phyloP scores from a whole-genome alignment of 2,888 invertebrate genomes.

The Nephrocerus scutellatus region DNA sequence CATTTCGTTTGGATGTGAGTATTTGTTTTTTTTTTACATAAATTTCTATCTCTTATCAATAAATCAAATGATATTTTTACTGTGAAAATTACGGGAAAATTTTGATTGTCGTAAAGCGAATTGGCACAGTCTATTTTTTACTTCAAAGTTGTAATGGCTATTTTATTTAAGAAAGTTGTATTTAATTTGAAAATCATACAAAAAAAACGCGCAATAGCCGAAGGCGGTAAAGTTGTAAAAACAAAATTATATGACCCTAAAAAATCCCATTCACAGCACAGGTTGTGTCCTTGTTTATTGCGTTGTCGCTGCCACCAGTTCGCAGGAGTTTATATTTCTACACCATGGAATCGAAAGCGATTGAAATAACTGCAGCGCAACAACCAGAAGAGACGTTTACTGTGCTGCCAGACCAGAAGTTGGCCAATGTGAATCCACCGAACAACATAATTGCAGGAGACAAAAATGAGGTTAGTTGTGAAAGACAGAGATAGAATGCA shows the following conservation, averaged over 20 bases:
- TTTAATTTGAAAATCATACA: too few relatives aligned
- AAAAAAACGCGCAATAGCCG: too few relatives aligned
- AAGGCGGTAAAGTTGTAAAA: too few relatives aligned
- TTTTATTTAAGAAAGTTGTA: too few relatives aligned
- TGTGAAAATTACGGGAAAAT: neutral
- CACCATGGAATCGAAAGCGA: too few relatives aligned
- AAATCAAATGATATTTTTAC: conserved; percentile 1
- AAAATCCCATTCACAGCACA: conserved; percentile 68
- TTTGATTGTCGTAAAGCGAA: too few relatives aligned
- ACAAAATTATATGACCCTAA: too few relatives aligned
- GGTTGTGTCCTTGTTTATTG: conserved; percentile 64
- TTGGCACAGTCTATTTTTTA: too few relatives aligned
- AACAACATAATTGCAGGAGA: conserved; percentile 20
- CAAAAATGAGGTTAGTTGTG: conserved; percentile 20
- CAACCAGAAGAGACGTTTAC: conserved; percentile 8
- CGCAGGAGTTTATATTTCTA: conserved; percentile 74
- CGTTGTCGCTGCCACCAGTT: conserved; percentile 67
- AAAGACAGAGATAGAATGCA: neutral
- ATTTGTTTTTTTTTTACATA: conserved; percentile 1
- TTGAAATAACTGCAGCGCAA: too few relatives aligned
- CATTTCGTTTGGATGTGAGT: conserved; percentile 64
- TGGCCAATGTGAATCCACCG: too few relatives aligned
- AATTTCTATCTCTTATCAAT: neutral
- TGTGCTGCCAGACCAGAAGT: conserved; percentile 10
- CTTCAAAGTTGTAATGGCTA: too few relatives aligned